These are phyloP conservation scores for Perca fluviatilis DNA, from an alignment of 2,113 vertebrate species.

Conservation along the genomic window DNA sequence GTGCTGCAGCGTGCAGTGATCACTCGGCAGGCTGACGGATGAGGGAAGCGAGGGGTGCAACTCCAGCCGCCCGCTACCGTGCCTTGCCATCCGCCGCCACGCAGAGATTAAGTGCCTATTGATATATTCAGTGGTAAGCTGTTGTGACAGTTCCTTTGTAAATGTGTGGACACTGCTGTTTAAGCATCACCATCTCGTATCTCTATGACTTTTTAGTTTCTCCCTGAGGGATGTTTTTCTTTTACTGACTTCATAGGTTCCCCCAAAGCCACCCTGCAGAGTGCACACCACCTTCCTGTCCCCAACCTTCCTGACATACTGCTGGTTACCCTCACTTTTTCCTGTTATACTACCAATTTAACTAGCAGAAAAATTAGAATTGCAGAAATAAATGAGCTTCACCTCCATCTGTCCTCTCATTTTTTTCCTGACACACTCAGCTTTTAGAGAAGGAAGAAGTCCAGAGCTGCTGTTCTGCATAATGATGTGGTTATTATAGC, in stretches of 20 bases:
- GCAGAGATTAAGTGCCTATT: constrained; percentile 58
- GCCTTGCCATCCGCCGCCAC: constrained; percentile 28
- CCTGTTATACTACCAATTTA: constrained; percentile 30
- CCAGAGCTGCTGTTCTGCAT: constrained; percentile 61
- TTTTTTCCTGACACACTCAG: constrained; percentile 41
- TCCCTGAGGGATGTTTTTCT: constrained; percentile 8
- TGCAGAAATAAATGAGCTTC: constrained; percentile 70
- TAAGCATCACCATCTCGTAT: constrained; percentile 49
- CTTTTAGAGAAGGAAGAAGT: constrained; percentile 37
- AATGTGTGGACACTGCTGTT: constrained; percentile 67
- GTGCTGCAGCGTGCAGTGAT: constrained; percentile 12
- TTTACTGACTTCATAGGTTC: constrained; percentile 13
- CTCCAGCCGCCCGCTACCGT: constrained; percentile 56
- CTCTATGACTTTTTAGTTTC: constrained; percentile 59
- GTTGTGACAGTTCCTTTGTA: constrained; percentile 72
- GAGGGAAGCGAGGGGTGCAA: constrained; percentile 33
- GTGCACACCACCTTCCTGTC: neutral
- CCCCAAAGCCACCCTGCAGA: constrained; percentile 11
- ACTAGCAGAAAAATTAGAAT: constrained; percentile 45
- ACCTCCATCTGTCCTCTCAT: constrained; percentile 73
- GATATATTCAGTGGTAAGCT: constrained; percentile 62
- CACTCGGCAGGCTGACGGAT: constrained; percentile 52
- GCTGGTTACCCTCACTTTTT: constrained; percentile 29
- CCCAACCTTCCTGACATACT: constrained; percentile 3
- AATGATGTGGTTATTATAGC: constrained; percentile 65